These are phyloP conservation scores for Pristis pectinata DNA, from an alignment of 2,797 vertebrate species.

Conservation along the genomic window DNA sequence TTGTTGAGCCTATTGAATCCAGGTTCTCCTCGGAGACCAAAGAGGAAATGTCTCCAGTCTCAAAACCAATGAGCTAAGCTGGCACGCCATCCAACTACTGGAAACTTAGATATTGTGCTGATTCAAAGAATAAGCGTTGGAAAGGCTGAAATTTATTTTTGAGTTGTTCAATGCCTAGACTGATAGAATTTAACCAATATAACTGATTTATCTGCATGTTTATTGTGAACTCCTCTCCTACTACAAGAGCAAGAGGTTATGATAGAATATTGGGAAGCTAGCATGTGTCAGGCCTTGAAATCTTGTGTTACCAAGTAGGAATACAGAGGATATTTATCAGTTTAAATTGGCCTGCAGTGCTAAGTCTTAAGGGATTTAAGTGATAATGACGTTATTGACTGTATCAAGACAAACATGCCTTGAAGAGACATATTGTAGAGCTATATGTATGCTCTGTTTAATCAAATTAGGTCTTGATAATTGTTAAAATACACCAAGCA, in stretches of 20 bases:
- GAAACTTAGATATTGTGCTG: background rate
- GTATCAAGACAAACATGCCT: background rate
- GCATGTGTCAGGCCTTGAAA: background rate
- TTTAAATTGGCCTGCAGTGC: background rate
- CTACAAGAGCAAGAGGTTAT: background rate
- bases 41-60: background rate
- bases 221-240: background rate
- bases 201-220: background rate
- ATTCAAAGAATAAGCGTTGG: background rate
- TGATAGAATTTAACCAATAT: background rate
- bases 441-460: background rate
- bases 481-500: conserved; percentile 3
- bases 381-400: background rate
- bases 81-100: background rate
- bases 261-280: background rate
- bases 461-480: background rate
- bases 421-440: background rate
- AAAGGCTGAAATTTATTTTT: background rate
- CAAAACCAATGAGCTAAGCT: background rate
- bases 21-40: background rate
- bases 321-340: background rate
- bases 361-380: background rate
- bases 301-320: background rate
- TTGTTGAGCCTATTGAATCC: background rate
- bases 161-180: background rate